These are phyloP conservation scores for Ommatoiulus sabulosus DNA, from an alignment of 2,888 invertebrate genomes.

Conservation along the genomic window DNA sequence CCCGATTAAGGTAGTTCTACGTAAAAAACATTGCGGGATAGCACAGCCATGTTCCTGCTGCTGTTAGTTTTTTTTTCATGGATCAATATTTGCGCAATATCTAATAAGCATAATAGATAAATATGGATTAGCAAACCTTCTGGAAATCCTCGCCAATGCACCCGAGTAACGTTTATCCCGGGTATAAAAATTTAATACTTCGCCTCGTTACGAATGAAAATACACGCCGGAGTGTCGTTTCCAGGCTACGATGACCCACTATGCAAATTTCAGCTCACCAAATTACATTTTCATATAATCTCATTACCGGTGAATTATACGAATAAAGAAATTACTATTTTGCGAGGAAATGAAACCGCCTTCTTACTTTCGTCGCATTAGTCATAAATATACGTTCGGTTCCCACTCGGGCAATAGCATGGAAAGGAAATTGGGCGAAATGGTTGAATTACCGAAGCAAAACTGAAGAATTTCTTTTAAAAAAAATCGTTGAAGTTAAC, in stretches of 20 bases:
- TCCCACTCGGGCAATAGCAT: neutral
- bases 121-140: slow-evolving; percentile 25
- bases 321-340: slow-evolving; percentile 48
- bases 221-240: slow-evolving; percentile 6
- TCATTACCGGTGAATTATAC: slow-evolving; percentile 49
- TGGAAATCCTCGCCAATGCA: slow-evolving; percentile 13
- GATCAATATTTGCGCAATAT: slow-evolving; percentile 31
- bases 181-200: neutral
- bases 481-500: no score
- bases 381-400: neutral
- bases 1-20: no score
- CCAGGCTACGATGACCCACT: neutral
- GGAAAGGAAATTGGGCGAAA: neutral
- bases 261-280: slow-evolving; percentile 42
- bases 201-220: neutral
- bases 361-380: slow-evolving; percentile 30
- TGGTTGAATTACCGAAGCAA: neutral
- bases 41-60: no score
- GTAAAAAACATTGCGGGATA: no score
- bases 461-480: no score
- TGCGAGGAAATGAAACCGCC: slow-evolving; percentile 37
- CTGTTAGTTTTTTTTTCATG: neutral
- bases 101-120: slow-evolving; percentile 31
- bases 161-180: neutral
- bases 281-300: slow-evolving; percentile 50